A percentile compares a stretch with the other conserved stretches of the same genome.
phyloP scores from a whole-genome alignment of 2,113 vertebrate genomes.

The Tupaia chinensis region DNA sequence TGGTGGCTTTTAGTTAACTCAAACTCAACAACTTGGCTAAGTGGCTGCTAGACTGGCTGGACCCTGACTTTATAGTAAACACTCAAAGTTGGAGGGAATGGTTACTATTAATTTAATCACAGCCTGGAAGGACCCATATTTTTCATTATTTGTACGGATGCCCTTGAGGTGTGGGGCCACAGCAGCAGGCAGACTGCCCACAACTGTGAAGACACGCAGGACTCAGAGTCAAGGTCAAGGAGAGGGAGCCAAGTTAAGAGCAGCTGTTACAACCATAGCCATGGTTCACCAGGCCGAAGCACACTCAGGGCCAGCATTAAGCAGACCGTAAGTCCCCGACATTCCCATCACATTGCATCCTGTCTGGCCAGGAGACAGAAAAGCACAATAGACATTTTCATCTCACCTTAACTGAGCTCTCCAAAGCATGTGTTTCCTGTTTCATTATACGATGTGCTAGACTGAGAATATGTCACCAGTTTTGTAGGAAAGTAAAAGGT shows the following conservation, averaged over 20 bases:
- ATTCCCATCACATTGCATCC: slow-evolving; percentile 47
- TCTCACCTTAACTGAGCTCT: slow-evolving; percentile 39
- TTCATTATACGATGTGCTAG: neutral
- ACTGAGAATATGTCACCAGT: neutral
- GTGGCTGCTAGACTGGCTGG: neutral
- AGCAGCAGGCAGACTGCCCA: neutral
- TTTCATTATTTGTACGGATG: neutral
- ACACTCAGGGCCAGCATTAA: neutral
- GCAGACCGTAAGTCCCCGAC: neutral
- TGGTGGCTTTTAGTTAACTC: neutral
- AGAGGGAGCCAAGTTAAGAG: neutral
- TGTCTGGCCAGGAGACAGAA: neutral
- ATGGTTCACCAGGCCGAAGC: neutral
- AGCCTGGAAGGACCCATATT: neutral
- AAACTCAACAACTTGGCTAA: neutral
- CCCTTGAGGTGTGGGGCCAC: neutral
- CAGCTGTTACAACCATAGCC: neutral
- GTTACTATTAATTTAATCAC: neutral
- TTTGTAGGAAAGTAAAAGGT: neutral
- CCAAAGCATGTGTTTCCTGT: slow-evolving; percentile 25
- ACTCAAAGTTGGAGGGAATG: neutral
- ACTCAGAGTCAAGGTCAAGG: neutral
- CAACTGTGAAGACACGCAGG: neutral
- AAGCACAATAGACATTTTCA: neutral
- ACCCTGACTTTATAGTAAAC: neutral